Base-by-base conservation (phyloP, 2,888 invertebrate species). In the Nomada lathburiana region DNA sequence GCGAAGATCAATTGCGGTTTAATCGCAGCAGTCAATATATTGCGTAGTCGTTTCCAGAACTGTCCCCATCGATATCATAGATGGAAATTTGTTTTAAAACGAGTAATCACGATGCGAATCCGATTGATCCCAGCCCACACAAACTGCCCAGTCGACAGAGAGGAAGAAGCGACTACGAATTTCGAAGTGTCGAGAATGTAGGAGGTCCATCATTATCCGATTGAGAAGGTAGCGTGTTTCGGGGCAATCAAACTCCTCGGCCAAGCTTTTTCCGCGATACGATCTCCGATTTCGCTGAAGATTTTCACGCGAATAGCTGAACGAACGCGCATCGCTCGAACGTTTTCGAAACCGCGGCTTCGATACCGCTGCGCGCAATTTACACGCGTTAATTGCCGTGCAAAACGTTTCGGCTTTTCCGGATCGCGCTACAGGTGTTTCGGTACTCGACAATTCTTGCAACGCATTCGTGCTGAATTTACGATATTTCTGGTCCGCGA, bases 181-280 rank as follows among this genome's bases (percentile, higher is more conserved):
- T 72, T 63, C n/a, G 68, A 67, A 50, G 42, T 44, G 60, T 57
- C 23, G 70, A 71, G 57, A 71, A 70, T 26, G 50, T 36, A 36
- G 36, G 53, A n/a, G 29, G 55, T 44, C 42, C 47, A 11, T 13
- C 47, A 2, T 82, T 68, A 72, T 81, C 57, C 64, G 82, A 76
- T 81, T 80, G 59, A 60, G 65, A 63, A 29, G 23, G 76, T 76
- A 29, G 53, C 50, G 60, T 69, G 76, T 70, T 83, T 59, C 60
- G 52, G 50, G n/a, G 52, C 62, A 67, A 82, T 76, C 82, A 69
- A 81, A 83, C 82, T 76, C 65, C 57, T 71, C 71, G 76, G 76
- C 78, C 64, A 55, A 36, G 50, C 81, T 73, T 70, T 67, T 67
- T n/a, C 72, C 65, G 44, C 47, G 70, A 53, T 60, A 59, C 69